Conservation (phyloP, 2,113 vertebrate species). For the Prolemur simus region DNA sequence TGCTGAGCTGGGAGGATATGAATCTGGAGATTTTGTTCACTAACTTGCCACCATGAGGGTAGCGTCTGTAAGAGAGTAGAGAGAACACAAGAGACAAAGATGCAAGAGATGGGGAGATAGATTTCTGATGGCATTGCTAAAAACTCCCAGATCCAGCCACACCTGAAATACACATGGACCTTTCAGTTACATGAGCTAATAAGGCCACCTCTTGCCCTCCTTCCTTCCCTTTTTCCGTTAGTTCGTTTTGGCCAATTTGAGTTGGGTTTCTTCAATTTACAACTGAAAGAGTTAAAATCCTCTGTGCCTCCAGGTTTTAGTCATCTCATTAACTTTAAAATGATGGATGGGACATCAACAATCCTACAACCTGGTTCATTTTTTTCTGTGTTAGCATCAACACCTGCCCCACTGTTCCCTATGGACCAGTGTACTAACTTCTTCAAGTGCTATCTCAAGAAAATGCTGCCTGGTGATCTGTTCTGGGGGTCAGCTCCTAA, state of each 20-base stretch:
- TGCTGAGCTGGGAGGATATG: not conserved
- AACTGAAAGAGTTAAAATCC: not conserved
- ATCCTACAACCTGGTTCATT: not conserved
- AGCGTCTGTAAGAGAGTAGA: not conserved
- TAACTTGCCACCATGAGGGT: not conserved
- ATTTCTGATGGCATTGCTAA: not conserved
- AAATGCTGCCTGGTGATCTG: not conserved
- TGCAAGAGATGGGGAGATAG: not conserved
- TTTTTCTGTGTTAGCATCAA: not conserved
- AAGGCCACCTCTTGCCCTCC: not conserved
- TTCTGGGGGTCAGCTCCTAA: not conserved
- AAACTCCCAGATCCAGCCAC: not conserved
- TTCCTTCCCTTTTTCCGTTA: not conserved
- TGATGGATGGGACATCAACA: not conserved
- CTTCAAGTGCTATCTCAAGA: not conserved
- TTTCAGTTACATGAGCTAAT: not conserved
- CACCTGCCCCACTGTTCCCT: not conserved
- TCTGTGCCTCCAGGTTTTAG: not conserved
- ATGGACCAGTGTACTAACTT: not conserved
- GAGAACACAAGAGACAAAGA: not conserved
- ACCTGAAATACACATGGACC: not conserved
- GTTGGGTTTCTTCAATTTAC: not conserved
- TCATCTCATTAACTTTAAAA: not conserved
- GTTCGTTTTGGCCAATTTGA: not conserved
- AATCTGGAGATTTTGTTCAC: not conserved